A percentile compares a stretch with the other conserved stretches of the same genome.
Conservation (phyloP, 2,888 invertebrate genomes). For the Nesidiocoris tenuis region DNA sequence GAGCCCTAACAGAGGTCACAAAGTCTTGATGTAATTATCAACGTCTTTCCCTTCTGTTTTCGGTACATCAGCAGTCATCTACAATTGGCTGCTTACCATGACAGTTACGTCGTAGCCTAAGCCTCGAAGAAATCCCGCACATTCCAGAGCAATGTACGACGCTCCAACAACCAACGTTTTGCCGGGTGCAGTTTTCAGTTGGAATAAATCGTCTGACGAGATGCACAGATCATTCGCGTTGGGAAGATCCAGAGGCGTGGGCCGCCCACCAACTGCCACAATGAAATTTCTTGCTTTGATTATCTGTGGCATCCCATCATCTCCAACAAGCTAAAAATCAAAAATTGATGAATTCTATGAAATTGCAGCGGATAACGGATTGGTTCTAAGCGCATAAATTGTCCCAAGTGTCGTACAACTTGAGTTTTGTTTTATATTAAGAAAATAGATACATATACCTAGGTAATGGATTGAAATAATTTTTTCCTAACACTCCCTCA, state of each 20-base stretch:
- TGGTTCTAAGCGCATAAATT: background rate
- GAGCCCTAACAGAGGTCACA: too few relatives aligned
- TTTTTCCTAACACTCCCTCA: too few relatives aligned
- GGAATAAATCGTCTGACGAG: constrained; percentile 93
- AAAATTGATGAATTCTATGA: background rate
- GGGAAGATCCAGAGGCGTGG: constrained; percentile 85
- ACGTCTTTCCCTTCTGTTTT: too few relatives aligned
- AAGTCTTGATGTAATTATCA: too few relatives aligned
- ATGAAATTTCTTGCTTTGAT: constrained; percentile 74
- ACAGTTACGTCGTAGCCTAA: constrained; percentile 83
- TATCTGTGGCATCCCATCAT: constrained; percentile 60
- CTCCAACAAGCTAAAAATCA: constrained; percentile 58
- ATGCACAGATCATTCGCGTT: constrained; percentile 83
- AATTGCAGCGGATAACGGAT: background rate
- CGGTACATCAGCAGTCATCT: too few relatives aligned
- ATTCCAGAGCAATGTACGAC: constrained; percentile 88
- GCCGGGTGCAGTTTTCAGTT: constrained; percentile 76
- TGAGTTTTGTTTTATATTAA: too few relatives aligned
- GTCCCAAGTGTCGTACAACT: too few relatives aligned
- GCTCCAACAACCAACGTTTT: constrained; percentile 90
- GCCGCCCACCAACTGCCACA: constrained; percentile 91
- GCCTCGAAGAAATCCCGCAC: constrained; percentile 88
- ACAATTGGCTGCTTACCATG: constrained; percentile 75
- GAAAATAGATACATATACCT: too few relatives aligned
- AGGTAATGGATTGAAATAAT: too few relatives aligned